Evolutionary conservation across 2,797 vertebrate species (phyloP).

Genomic region (Scolopax bukidnonensis): DNA sequence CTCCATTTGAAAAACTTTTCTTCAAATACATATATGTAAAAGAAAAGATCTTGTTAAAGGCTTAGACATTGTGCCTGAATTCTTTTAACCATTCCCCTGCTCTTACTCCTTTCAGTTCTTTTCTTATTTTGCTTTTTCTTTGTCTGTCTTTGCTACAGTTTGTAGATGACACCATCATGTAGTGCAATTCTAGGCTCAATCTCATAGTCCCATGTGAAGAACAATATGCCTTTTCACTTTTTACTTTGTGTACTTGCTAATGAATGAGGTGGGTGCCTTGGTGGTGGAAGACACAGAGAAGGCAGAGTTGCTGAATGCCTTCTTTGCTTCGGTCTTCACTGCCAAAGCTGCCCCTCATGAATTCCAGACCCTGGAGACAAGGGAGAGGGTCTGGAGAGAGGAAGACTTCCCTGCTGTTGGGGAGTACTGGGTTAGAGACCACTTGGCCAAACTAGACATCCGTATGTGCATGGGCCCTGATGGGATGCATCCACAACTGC

Average conservation of each 20-base stretch:
- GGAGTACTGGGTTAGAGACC: too few relatives aligned
- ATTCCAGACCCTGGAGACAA: too few relatives aligned
- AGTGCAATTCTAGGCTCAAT: not conserved
- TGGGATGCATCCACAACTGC: too few relatives aligned
- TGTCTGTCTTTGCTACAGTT: not conserved
- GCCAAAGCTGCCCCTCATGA: too few relatives aligned
- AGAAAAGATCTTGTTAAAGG: conserved; percentile 54
- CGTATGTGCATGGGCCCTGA: too few relatives aligned
- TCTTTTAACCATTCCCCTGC: not conserved
- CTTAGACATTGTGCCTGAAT: not conserved
- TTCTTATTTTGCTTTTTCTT: not conserved
- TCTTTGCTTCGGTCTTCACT: too few relatives aligned
- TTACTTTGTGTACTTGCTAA: not conserved
- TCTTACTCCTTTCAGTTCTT: not conserved
- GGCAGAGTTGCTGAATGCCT: too few relatives aligned
- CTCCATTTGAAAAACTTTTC: conserved; percentile 87
- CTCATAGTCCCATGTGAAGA: not conserved
- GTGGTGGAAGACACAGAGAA: too few relatives aligned
- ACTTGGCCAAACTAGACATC: too few relatives aligned
- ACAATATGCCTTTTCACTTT: not conserved
- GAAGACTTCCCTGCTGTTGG: too few relatives aligned
- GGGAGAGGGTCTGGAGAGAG: too few relatives aligned
- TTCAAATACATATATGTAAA: conserved; percentile 56
- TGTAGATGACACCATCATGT: not conserved
- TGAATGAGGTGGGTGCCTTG: too few relatives aligned